These are phyloP conservation scores for Punctoribates punctum DNA, from an alignment of 2,888 invertebrate species.

Conservation along the genomic window DNA sequence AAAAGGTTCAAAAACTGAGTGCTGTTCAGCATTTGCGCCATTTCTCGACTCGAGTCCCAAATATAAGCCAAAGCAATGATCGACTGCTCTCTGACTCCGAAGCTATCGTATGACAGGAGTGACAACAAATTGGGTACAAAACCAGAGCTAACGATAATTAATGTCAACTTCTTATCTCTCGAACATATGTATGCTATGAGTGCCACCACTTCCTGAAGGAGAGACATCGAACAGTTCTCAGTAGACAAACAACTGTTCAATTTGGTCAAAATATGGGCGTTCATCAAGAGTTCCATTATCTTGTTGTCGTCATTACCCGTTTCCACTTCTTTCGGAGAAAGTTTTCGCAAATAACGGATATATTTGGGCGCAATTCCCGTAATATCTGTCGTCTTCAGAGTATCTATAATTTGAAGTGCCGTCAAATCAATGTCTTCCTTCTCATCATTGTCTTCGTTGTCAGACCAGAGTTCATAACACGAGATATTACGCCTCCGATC, in stretches of 20 bases:
- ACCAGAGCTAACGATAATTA: not conserved
- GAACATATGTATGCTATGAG: not conserved
- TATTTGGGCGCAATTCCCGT: not conserved
- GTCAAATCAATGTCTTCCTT: not conserved
- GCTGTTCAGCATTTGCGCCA: not conserved
- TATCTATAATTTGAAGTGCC: not conserved
- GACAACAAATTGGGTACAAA: not conserved
- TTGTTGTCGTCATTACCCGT: not conserved
- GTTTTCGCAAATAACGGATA: not conserved
- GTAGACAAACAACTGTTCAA: not conserved
- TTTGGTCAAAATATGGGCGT: not conserved
- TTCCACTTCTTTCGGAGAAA: not conserved
- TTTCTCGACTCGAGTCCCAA: not conserved
- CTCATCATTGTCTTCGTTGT: not conserved
- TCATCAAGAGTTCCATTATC: not conserved
- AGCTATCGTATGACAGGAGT: not conserved
- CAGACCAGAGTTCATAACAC: not conserved
- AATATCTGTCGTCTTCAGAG: not conserved
- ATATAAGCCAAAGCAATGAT: not conserved
- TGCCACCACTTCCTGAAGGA: slow-evolving; percentile 9
- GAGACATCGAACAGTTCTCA: slow-evolving; percentile 3
- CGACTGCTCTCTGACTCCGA: not conserved
- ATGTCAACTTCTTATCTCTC: not conserved
- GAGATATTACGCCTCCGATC: not conserved
- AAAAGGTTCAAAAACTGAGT: not conserved